Base-by-base conservation (phyloP, 2,113 vertebrate genomes). In the Clupea harengus region DNA sequence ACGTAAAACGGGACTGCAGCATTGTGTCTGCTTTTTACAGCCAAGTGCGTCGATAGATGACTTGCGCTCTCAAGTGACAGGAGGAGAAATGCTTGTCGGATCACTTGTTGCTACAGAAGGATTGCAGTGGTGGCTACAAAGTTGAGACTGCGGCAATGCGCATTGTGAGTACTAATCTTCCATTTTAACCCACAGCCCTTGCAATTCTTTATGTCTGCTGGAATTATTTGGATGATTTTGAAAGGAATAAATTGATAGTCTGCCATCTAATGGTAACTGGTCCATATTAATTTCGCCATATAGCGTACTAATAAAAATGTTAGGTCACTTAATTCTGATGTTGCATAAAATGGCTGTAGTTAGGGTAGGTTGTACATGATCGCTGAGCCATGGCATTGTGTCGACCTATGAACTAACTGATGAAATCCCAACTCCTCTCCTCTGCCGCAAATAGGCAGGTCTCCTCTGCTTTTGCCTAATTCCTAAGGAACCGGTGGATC, bases 401-500 rank as follows among this genome's bases (percentile, higher is more conserved):
- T 32, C 28, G 67, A 75, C 67, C 67, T 39, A 75, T 75, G 28
- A 75, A 89, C 92, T 91, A 91, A 92, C 93, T 90, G 89, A 91
- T 93, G 85, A 90, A 90, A 93, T 94, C 94, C 91, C 93, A 92
- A 92, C 93, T 91, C 93, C 92, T 92, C 92, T 89, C 92, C 89
- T 94, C 81, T 89, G 86, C 88, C 87, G 89, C 90, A 90, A 91
- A 91, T 91, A 91, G 92, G 92, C 94, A 89, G 92, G 93, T 94
- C 93, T 93, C 95, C 93, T 95, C 90, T 93, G 91, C 93, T 94
- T 32, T 75, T 92, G 91, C 89, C 86, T 93, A 95, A 94, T 96
- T 96, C 94, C 94, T 93, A 95, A 96, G 95, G 96, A 99, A 98
- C 97, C 97, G 97, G 98, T 98, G 97, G 95, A 97, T 99, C 97